These are phyloP conservation scores for Tylochromis polylepis DNA, from an alignment of 2,113 vertebrate genomes.

Conservation along the genomic window DNA sequence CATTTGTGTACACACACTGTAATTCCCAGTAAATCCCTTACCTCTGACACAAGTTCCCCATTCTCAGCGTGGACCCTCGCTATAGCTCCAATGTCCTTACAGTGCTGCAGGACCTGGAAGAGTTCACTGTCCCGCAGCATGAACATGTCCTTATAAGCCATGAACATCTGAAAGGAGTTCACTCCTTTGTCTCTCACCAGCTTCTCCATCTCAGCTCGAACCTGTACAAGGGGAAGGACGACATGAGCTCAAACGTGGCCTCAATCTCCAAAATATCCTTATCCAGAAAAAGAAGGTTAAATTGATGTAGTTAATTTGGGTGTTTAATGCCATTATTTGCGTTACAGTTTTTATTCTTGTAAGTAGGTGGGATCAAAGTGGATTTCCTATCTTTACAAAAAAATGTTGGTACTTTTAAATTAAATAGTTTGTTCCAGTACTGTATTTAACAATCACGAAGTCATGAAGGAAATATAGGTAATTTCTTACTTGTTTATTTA, in stretches of 20 bases:
- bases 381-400: neutral
- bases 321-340: accelerated
- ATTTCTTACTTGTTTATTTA: neutral
- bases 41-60: conserved; percentile 94
- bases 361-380: neutral
- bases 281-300: neutral
- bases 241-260: neutral
- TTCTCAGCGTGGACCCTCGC: conserved; percentile 94
- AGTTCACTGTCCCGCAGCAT: conserved; percentile 96
- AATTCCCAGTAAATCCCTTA: conserved; percentile 44
- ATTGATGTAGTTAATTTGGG: neutral
- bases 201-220: conserved; percentile 89
- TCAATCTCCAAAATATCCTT: neutral
- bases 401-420: neutral
- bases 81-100: conserved; percentile 89
- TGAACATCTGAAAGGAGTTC: conserved; percentile 98
- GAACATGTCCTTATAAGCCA: conserved; percentile 94
- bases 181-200: conserved; percentile 92
- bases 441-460: neutral
- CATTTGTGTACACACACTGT: neutral
- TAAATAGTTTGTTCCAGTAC: neutral
- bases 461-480: neutral
- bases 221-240: conserved; percentile 65
- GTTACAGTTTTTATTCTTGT: neutral
- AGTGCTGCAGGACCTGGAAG: conserved; percentile 88